Evolutionary conservation across 2,797 vertebrate genomes (phyloP), one percentile per base, ranked within the genome.

Genomic region (Galaxias olidus): DNA sequence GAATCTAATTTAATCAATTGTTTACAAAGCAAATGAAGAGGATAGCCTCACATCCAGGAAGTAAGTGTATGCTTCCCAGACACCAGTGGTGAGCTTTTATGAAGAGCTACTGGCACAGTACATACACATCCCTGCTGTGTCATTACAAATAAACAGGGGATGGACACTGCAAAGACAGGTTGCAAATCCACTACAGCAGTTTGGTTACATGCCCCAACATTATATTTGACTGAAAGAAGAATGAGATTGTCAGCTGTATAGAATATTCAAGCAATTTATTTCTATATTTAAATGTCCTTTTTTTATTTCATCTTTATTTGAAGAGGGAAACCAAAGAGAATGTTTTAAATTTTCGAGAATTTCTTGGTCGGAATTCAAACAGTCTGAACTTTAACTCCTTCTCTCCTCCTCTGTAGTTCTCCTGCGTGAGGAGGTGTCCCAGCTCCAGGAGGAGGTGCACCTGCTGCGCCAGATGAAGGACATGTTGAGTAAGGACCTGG

Each of bases 391-490:
- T n/a, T 53, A 11, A 8, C 15, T 11, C 59, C 40, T 11, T 52
- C 40, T 7, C n/a, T n/a, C 63, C 74, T 56, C n/a, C 49, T 10
- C 59, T 66, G 73, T 44, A 97, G 97, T 92, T 75, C 92, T 98
- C 83, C 91, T 99, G 83, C 93, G 94, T 63, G 96, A 98, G 79
- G 97, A 99, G 87, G 96, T 97, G 86, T 91, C 94, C 20, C 95
- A 96, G 89, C 95, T 99, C 63, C 97, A 98, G 90, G 95, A 98
- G 82, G 96, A 97, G 88, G 95, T 98, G 17, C 95, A 95, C 88
- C 92, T 97, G 86, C 92, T 97, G 80, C 89, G 95, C 63, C 96
- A 98, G 90, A 98, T 99, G 95, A 98, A 98, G 94, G 97, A 98
- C 83, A 94, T 98, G 96, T 81, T 98, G 85, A 93, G 93, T 0